Conservation (phyloP, 2,797 vertebrate genomes). For the Argyrosomus regius region DNA sequence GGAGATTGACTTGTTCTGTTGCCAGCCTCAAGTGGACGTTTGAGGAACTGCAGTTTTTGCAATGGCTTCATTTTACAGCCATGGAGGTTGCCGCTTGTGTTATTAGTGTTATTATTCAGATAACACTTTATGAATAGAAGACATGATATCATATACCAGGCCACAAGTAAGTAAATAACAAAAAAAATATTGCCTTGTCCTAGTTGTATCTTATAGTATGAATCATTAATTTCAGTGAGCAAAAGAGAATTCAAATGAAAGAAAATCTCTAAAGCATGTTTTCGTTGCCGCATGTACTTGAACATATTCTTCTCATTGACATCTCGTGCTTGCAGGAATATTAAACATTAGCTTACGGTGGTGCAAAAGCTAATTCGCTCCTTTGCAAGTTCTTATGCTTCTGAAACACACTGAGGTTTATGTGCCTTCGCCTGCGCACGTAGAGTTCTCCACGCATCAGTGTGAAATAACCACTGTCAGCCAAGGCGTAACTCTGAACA, state of each 20-base stretch:
- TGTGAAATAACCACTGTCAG: constrained; percentile 73
- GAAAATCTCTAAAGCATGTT: not conserved
- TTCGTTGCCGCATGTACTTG: not conserved
- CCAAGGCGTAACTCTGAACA: constrained; percentile 32
- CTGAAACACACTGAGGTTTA: constrained; percentile 7
- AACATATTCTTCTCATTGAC: not conserved
- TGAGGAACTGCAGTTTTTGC: too few species aligned
- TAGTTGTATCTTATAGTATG: not conserved
- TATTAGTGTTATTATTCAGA: too few species aligned
- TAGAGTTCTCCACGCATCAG: constrained; percentile 52
- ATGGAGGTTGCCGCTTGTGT: too few species aligned
- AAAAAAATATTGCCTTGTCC: not conserved
- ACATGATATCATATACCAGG: not conserved
- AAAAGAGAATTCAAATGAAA: not conserved
- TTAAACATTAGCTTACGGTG: constrained; percentile 13
- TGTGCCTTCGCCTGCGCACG: not conserved
- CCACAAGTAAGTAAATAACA: not conserved
- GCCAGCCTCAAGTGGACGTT: too few species aligned
- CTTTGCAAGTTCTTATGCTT: not conserved
- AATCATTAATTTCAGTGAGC: too few species aligned
- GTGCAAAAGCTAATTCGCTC: not conserved
- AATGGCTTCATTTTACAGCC: too few species aligned
- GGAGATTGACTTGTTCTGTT: too few species aligned
- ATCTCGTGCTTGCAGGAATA: constrained; percentile 27
- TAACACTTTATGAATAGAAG: too few species aligned